A percentile compares a stretch with the other conserved stretches of the same genome.
These are phyloP conservation scores for Pseudolaguvia tuberculata DNA, from an alignment of 2,113 vertebrate species.

Conservation along the genomic window DNA sequence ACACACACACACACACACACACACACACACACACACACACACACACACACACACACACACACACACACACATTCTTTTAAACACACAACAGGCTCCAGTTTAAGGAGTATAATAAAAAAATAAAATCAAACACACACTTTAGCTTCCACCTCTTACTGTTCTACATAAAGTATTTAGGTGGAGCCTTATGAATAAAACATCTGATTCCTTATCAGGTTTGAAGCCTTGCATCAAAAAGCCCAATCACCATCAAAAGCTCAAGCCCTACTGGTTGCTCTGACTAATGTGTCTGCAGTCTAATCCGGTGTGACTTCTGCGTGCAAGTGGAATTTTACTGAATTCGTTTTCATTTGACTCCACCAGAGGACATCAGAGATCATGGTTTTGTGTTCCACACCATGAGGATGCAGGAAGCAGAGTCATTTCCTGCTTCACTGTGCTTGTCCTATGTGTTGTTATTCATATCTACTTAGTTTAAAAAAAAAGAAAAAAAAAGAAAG, in stretches of 20 bases:
- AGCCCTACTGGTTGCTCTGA: not conserved
- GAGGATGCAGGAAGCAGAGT: constrained; percentile 18
- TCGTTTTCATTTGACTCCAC: not conserved
- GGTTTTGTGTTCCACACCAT: not conserved
- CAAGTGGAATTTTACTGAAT: constrained; percentile 38
- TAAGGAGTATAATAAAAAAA: no score
- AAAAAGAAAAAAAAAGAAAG: no score
- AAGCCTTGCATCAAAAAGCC: not conserved
- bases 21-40: not conserved
- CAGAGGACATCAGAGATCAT: constrained; percentile 31
- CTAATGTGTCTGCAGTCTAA: constrained; percentile 31
- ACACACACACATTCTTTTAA: not conserved
- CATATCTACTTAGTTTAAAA: not conserved
- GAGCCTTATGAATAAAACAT: not conserved
- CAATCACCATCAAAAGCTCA: not conserved
- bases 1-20: not conserved
- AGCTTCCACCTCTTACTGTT: constrained; percentile 16
- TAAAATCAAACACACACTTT: not conserved
- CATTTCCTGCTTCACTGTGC: constrained; percentile 36
- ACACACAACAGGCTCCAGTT: not conserved
- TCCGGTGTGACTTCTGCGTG: constrained; percentile 13
- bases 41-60: constrained; percentile 3
- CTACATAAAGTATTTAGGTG: constrained; percentile 20
- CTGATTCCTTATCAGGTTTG: constrained; percentile 25
- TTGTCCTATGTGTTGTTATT: not conserved